phyloP scores from a whole-genome alignment of 2,888 invertebrate species.

The Pachymerium ferrugineum region DNA sequence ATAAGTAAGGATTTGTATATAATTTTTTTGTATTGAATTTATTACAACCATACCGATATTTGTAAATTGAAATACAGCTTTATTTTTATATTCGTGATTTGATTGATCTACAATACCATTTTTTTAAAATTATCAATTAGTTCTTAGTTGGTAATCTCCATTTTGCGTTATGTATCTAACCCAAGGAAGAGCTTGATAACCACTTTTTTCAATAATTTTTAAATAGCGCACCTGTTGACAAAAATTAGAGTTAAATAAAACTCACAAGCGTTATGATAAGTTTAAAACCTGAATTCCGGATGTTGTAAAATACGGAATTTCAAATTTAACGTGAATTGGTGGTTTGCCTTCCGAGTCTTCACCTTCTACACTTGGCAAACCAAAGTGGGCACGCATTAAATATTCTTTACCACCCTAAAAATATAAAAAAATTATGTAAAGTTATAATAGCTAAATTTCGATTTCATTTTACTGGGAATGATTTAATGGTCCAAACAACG shows the following conservation, averaged over 20 bases:
- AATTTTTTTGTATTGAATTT: too few relatives aligned
- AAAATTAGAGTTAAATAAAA: slow-evolving; percentile 37
- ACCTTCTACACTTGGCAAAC: slow-evolving; percentile 88
- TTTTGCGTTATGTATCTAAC: slow-evolving; percentile 99
- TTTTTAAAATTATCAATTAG: slow-evolving; percentile 66
- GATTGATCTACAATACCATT: too few relatives aligned
- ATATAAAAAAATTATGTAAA: not conserved
- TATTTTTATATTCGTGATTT: too few relatives aligned
- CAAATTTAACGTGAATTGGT: slow-evolving; percentile 97
- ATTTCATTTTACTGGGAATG: slow-evolving; percentile 71
- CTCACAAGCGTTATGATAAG: not conserved
- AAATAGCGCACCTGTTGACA: slow-evolving; percentile 81
- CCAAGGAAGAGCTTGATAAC: slow-evolving; percentile 98
- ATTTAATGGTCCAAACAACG: slow-evolving; percentile 95
- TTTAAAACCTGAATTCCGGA: slow-evolving; percentile 85
- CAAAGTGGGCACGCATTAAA: slow-evolving; percentile 96
- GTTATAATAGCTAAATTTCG: not conserved
- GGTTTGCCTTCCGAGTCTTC: slow-evolving; percentile 94
- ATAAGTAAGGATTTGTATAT: too few relatives aligned
- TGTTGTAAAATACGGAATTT: slow-evolving; percentile 98
- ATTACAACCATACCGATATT: too few relatives aligned
- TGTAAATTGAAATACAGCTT: too few relatives aligned
- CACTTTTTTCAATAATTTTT: slow-evolving; percentile 98
- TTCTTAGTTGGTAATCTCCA: slow-evolving; percentile 95
- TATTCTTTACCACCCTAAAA: slow-evolving; percentile 88